phyloP scores from a whole-genome alignment of 2,113 vertebrate species.

The Narcine bancroftii region DNA sequence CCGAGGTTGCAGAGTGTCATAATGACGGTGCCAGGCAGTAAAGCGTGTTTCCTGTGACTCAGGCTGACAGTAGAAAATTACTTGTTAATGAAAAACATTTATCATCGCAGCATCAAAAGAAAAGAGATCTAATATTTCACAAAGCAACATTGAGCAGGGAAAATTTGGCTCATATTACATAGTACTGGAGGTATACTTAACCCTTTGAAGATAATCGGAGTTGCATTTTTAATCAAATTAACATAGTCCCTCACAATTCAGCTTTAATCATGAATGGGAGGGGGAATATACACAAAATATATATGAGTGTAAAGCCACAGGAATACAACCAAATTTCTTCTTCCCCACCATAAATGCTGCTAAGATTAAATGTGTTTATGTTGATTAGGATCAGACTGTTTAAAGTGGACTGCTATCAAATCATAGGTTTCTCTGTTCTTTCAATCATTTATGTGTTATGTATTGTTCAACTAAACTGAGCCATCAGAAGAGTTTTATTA shows the following conservation, averaged over 20 bases:
- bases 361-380: background rate
- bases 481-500: background rate
- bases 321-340: background rate
- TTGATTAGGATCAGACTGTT: background rate
- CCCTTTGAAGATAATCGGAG: background rate
- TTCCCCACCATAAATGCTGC: background rate
- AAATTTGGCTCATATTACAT: constrained; percentile 21
- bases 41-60: constrained; percentile 33
- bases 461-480: background rate
- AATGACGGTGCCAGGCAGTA: constrained; percentile 32
- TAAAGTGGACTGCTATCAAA: background rate
- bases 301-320: background rate
- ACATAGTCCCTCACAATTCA: background rate
- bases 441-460: background rate
- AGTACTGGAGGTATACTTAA: constrained; percentile 6
- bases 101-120: constrained; percentile 35
- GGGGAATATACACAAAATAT: background rate
- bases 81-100: constrained; percentile 31
- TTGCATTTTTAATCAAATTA: background rate
- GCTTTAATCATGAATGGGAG: background rate
- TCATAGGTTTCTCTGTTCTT: background rate
- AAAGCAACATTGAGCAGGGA: constrained; percentile 10
- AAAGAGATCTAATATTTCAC: constrained; percentile 18
- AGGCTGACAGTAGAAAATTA: constrained; percentile 22
- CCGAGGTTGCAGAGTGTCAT: constrained; percentile 11